A percentile compares a stretch with the other conserved stretches of the same genome.
Evolutionary conservation across 1,140 invertebrate species (phyloP).

Genomic region (Bactericera cockerelli): DNA sequence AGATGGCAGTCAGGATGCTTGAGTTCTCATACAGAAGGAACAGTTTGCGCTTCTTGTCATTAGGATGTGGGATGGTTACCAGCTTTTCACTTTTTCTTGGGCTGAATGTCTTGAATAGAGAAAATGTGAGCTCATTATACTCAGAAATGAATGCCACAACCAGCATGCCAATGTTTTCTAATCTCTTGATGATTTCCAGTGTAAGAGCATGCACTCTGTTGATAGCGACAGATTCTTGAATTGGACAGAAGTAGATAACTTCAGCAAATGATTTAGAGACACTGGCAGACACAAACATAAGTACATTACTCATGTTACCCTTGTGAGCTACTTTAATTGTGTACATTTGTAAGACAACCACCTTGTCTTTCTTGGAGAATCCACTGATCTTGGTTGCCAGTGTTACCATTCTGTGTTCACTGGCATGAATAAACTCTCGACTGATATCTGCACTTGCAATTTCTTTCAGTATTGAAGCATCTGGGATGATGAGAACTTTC

Average conservation of each 20-base stretch:
- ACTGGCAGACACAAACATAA: not conserved
- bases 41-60: not conserved
- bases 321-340: not conserved
- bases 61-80: not conserved
- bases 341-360: not conserved
- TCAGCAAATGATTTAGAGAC: not conserved
- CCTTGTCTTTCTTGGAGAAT: not conserved
- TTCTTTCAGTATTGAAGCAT: not conserved
- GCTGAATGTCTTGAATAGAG: not conserved
- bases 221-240: not conserved
- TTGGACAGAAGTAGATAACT: slow-evolving; percentile 4
- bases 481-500: not conserved
- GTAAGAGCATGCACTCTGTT: not conserved
- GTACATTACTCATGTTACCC: not conserved
- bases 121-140: not conserved
- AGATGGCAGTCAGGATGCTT: not conserved
- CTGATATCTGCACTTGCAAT: not conserved
- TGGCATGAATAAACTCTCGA: not conserved
- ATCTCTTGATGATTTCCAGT: not conserved
- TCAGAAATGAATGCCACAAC: not conserved
- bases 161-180: not conserved
- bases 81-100: not conserved
- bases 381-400: slow-evolving; percentile 2
- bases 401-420: not conserved
- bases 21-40: not conserved